A percentile compares a stretch with the other conserved stretches of the same genome.
phyloP scores from a whole-genome alignment of 2,113 vertebrate genomes.

The Laterallus jamaicensis region DNA sequence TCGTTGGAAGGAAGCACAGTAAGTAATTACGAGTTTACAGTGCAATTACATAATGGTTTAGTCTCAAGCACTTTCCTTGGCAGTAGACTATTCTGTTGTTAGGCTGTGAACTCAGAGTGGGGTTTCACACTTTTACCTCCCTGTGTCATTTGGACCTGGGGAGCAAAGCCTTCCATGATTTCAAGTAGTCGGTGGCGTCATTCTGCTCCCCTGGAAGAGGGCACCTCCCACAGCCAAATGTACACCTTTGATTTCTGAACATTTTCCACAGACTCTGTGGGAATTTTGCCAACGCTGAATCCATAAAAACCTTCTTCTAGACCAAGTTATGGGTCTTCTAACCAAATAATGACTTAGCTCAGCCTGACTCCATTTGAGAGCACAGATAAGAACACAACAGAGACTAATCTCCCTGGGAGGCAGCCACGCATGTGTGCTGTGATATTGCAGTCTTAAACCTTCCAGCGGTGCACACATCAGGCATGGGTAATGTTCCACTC shows the following conservation, averaged over 20 bases:
- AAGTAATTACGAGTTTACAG: slow-evolving; percentile 22
- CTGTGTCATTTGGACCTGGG: not conserved
- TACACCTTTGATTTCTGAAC: not conserved
- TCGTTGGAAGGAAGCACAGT: slow-evolving; percentile 2
- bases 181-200: not conserved
- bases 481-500: not conserved
- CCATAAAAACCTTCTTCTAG: not conserved
- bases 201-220: not conserved
- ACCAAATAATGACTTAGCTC: not conserved
- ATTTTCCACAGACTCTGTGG: not conserved
- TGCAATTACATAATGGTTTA: not conserved
- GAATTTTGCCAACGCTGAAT: not conserved
- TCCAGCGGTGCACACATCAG: not conserved
- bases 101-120: not conserved
- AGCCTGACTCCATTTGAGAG: not conserved
- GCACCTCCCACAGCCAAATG: not conserved
- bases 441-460: not conserved
- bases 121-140: not conserved
- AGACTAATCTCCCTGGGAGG: not conserved
- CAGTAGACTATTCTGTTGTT: not conserved
- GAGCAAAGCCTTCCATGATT: not conserved
- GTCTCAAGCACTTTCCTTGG: not conserved
- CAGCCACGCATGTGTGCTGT: not conserved
- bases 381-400: not conserved
- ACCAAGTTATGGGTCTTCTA: not conserved